These are phyloP conservation scores for Brachionus plicatilis DNA, from an alignment of 1,140 invertebrate species.

Conservation along the genomic window DNA sequence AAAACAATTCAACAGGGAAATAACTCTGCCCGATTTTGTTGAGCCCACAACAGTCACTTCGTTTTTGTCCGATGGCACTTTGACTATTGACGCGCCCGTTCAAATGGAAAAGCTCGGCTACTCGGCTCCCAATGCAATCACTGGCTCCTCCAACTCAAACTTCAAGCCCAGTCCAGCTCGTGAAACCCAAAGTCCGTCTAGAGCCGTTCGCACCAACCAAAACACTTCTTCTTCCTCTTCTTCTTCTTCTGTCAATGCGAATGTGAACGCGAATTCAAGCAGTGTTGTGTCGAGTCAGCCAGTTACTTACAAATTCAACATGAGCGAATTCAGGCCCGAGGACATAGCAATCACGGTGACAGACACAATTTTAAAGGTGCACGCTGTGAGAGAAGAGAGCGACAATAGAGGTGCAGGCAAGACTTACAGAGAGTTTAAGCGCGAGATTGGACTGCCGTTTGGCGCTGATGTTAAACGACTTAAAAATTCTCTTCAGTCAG, in stretches of 20 bases:
- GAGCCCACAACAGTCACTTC: slow-evolving; percentile 13
- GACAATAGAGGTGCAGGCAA: neutral
- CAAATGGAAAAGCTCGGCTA: neutral
- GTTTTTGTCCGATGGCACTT: slow-evolving; percentile 11
- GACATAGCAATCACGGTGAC: slow-evolving; percentile 35
- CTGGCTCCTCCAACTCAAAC: neutral
- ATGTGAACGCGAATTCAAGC: neutral
- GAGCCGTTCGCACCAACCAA: neutral
- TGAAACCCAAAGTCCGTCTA: neutral
- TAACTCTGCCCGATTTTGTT: slow-evolving; percentile 40
- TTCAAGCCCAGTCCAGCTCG: neutral
- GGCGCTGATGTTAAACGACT: slow-evolving; percentile 24
- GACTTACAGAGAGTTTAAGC: slow-evolving; percentile 37
- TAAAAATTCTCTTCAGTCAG: slow-evolving; percentile 27
- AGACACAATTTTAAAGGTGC: slow-evolving; percentile 28
- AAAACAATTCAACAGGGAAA: slow-evolving; percentile 40
- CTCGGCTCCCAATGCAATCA: neutral
- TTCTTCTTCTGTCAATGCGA: neutral
- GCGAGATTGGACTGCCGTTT: slow-evolving; percentile 34
- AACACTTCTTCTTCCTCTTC: neutral
- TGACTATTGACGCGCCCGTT: slow-evolving; percentile 36
- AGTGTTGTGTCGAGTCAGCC: neutral
- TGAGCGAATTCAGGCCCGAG: slow-evolving; percentile 36
- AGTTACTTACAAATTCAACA: slow-evolving; percentile 38
- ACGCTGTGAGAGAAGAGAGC: slow-evolving; percentile 30